Percentiles rank a stretch among this genome's conserved stretches.
Evolutionary conservation across 2,797 vertebrate genomes (phyloP).

Genomic region (Crenuchus spilurus): DNA sequence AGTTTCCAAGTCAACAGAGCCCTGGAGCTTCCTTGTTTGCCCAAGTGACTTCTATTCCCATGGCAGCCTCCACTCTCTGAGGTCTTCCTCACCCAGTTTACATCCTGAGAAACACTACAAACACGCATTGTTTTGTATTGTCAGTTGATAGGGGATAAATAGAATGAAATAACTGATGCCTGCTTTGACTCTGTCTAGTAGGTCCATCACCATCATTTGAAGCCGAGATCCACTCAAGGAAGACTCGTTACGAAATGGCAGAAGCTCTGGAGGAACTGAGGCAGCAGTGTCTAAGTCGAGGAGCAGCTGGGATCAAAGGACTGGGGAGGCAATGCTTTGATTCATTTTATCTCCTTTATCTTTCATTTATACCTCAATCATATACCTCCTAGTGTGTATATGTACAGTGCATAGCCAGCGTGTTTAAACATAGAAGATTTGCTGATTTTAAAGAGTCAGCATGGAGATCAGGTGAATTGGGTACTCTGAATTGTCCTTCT

Average conservation of each 20-base stretch:
- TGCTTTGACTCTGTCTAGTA: not conserved
- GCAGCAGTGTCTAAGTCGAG: conserved; percentile 69
- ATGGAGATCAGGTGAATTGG: too few species aligned
- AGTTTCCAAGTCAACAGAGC: conserved; percentile 44
- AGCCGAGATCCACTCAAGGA: not conserved
- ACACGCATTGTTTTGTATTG: not conserved
- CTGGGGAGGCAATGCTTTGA: conserved; percentile 66
- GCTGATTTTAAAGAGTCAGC: too few species aligned
- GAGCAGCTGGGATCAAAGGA: conserved; percentile 70
- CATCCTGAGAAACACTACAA: not conserved
- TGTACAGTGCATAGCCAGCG: not conserved
- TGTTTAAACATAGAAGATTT: too few species aligned
- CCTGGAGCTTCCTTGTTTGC: conserved; percentile 31
- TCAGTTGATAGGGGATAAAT: not conserved
- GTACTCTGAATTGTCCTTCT: too few species aligned
- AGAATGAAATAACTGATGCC: not conserved
- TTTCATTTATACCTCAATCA: not conserved
- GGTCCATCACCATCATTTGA: not conserved
- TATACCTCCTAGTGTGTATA: not conserved
- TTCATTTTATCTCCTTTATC: not conserved
- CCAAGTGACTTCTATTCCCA: conserved; percentile 32
- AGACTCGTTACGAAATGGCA: not conserved
- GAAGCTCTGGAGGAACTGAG: conserved; percentile 63
- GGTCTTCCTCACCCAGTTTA: not conserved
- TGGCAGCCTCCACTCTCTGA: conserved; percentile 9